phyloP scores from a whole-genome alignment of 2,888 invertebrate genomes.

The Exephanes ischioxanthus region DNA sequence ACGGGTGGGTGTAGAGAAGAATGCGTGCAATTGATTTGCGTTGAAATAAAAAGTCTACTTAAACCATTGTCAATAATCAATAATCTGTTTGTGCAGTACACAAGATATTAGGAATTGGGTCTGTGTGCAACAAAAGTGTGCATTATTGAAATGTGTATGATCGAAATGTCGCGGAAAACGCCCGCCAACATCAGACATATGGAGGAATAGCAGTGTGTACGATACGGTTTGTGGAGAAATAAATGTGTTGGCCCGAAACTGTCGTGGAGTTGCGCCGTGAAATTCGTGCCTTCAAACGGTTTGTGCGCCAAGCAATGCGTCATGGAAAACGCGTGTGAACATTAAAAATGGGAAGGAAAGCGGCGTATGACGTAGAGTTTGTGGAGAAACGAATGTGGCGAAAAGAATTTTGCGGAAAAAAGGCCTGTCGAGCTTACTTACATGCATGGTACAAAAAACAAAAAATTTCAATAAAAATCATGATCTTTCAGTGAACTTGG shows the following conservation, averaged over 20 bases:
- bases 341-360: background rate
- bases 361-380: no score
- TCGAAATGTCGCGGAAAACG: background rate
- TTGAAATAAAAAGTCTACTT: background rate
- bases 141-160: background rate
- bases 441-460: no score
- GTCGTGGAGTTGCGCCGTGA: background rate
- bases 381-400: no score
- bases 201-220: no score
- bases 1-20: background rate
- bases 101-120: background rate
- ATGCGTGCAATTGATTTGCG: background rate
- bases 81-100: background rate
- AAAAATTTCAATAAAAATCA: no score
- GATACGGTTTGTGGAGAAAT: background rate
- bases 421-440: no score
- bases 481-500: no score
- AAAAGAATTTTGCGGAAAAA: no score
- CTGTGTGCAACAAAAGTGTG: background rate
- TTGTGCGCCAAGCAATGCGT: background rate
- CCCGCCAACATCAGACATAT: background rate
- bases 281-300: background rate
- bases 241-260: background rate
- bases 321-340: background rate
- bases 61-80: background rate